Base-by-base conservation (phyloP, 2,113 vertebrate species). In the Sinocyclocheilus maitianheensis region DNA sequence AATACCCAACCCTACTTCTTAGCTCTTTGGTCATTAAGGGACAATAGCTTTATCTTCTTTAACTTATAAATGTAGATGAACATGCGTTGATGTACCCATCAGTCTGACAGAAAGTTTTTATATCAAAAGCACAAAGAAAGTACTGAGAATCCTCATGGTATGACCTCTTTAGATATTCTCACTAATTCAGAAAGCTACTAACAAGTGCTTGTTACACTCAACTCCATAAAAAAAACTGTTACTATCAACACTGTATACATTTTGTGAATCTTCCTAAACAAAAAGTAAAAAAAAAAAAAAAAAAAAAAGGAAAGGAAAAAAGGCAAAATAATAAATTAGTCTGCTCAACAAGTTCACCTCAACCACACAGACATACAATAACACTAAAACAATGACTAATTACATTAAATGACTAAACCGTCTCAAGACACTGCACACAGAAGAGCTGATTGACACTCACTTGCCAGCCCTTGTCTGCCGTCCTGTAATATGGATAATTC, bases 381-480 rank as follows among this genome's bases (percentile, higher is more conserved):
- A 6, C 13, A 58, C 60, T 34, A 51, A 14, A 76, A 22, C 34
- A 14, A 62, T 40, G 34, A 62, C 26, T 40, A 6, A 79, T 60
- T 14, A 79, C 8, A 55, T 22, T 5, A 37, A 37, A 3, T 16
- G 24, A 18, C 20, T 60, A 60, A 62, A 62, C 22, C 0, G 58
- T 62, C 58, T n/a, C 22, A 62, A 62, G 20, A 62, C 58, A 10
- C 58, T 10, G 58, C 5, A 77, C 20, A 78, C 24, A 63, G 30
- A n/a, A 83, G 40, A 80, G 9, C 63, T 37, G 22, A 26, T 60
- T 30, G 26, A 79, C 62, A 90, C 93, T 93, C 91, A 99, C 98
- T 97, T 99, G 98, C 98, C 97, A 99, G 95, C 97, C 97, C 94
- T 99, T 99, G 93, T 99, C 98, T 48, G 97, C 98, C 30, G 97